These are phyloP conservation scores for Oreocharis arfaki DNA, from an alignment of 2,113 vertebrate genomes.

Conservation along the genomic window DNA sequence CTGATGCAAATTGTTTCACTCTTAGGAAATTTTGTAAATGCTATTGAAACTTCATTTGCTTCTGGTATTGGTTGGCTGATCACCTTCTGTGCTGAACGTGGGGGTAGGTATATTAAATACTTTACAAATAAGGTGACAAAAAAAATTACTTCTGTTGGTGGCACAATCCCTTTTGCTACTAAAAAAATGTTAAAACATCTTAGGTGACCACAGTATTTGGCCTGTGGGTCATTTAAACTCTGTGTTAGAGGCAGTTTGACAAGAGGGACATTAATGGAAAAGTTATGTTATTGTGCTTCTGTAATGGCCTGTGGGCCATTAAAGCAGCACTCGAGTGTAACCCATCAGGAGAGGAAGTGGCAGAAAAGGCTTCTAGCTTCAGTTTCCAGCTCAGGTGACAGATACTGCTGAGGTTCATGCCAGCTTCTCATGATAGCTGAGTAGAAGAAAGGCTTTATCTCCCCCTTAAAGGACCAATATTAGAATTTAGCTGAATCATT, in stretches of 20 bases:
- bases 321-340: neutral
- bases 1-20: conserved; percentile 34
- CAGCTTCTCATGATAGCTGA: neutral
- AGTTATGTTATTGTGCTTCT: neutral
- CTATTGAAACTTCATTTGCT: conserved; percentile 85
- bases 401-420: neutral
- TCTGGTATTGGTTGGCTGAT: conserved; percentile 89
- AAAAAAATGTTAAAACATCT: neutral
- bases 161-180: neutral
- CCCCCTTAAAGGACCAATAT: neutral
- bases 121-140: neutral
- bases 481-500: neutral
- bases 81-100: conserved; percentile 86
- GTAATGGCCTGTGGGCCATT: neutral
- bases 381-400: neutral
- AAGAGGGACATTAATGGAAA: neutral
- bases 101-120: conserved; percentile 76
- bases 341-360: neutral
- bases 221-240: neutral
- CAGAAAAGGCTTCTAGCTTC: neutral
- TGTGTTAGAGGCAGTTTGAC: neutral
- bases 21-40: conserved; percentile 87
- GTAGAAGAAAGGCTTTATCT: neutral
- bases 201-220: neutral
- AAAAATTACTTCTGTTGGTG: neutral